Conservation (phyloP, 2,888 invertebrate genomes). For the Sarcophaga caerulescens region DNA sequence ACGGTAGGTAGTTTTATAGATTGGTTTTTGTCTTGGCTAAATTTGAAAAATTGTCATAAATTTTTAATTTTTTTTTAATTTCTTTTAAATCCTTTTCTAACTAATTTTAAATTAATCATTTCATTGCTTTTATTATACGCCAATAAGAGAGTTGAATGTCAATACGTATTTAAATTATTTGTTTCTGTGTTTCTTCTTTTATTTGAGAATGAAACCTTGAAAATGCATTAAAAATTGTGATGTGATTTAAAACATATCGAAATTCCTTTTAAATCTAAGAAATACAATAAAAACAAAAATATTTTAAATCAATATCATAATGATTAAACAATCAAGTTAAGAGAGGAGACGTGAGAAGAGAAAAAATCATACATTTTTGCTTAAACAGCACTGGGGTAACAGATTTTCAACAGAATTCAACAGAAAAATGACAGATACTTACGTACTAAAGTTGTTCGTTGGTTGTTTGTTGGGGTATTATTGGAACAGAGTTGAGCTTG, state of each 20-base stretch:
- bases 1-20: no score
- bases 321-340: conserved; percentile 52
- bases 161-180: conserved; percentile 28
- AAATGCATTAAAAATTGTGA: conserved; percentile 64
- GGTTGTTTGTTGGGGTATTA: neutral
- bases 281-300: conserved; percentile 19
- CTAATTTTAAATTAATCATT: neutral
- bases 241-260: conserved; percentile 21
- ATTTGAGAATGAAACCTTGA: conserved; percentile 54
- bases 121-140: neutral
- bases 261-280: conserved; percentile 44
- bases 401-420: conserved; percentile 52
- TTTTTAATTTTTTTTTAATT: no score
- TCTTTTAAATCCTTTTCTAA: neutral
- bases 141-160: neutral
- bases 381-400: conserved; percentile 40
- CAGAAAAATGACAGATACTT: conserved; percentile 46
- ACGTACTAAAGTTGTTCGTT: neutral
- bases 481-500: neutral
- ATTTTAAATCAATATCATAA: conserved; percentile 62
- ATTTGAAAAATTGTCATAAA: no score
- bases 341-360: neutral
- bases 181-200: conserved; percentile 26
- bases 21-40: no score
- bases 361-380: neutral